Evolutionary conservation across 2,113 vertebrate species (phyloP), one percentile per base, ranked within the genome.

Genomic region (Nibea albiflora): DNA sequence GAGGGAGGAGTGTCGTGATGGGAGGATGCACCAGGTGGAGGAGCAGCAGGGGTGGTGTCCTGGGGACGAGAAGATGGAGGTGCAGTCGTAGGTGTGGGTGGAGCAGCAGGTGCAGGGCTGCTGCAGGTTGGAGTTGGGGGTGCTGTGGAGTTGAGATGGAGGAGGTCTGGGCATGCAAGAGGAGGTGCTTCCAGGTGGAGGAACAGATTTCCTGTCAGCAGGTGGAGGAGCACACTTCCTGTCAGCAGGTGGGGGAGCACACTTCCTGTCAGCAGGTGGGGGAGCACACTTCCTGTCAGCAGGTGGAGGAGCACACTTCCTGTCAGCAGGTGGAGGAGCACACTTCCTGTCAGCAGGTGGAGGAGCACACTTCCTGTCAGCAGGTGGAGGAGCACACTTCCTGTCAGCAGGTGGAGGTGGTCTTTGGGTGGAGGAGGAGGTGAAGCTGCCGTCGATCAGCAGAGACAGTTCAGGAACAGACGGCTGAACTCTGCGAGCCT

Each of bases 391-490:
- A 54, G 76, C 11, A 47, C 2, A 35, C 31, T 35, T 35, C 31
- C 6, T 35, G 31, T 35, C 46, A 10, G 66, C 17, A 12, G 61
- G 3, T 49, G 76, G n/a, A 62, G 61, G 35, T 0, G n/a, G 71
- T 54, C 17, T 70, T 68, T 57, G 74, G 78, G 73, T 9, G n/a
- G 95, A 88, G 84, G 68, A 85, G 72, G 80, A 81, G n/a, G 53
- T 11, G 70, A 91, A 92, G 82, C 85, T 89, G 84, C 68, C n/a
- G 77, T 99, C 97, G 63, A 98, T 94, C 76, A 99, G 94, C 83
- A 99, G 91, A 0, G 98, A 99, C n/a, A 99, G 95, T 81, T 99
- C 98, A 1, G 98, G 98, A 74, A 99, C 98, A 3, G 95, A 97
- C 20, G 98, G 98, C 66, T 96, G 96, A 79, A 99, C 93, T 67